Evolutionary conservation across 2,113 vertebrate genomes (phyloP).

Genomic region (Mellivora capensis): DNA sequence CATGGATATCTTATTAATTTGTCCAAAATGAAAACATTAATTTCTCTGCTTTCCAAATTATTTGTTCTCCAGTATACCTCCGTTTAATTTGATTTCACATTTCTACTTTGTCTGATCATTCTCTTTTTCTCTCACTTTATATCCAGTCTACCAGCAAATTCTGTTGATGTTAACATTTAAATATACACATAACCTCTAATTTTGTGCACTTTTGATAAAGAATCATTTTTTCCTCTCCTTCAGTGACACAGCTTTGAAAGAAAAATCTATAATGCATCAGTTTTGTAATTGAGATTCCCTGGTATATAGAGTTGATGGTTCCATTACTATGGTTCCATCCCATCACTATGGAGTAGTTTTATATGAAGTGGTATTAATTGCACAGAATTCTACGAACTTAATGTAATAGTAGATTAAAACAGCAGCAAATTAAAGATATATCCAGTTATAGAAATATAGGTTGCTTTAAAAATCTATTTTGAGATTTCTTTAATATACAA

Average conservation of each 20-base stretch:
- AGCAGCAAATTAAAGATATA: background rate
- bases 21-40: background rate
- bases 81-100: background rate
- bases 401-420: background rate
- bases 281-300: background rate
- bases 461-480: background rate
- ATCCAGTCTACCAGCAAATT: background rate
- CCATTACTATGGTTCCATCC: background rate
- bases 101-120: background rate
- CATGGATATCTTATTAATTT: background rate
- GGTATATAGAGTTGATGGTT: background rate
- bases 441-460: background rate
- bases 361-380: background rate
- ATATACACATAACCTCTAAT: background rate
- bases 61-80: background rate
- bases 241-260: background rate
- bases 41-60: background rate
- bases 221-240: background rate
- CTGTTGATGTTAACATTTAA: background rate
- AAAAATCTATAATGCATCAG: background rate
- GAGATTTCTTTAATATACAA: background rate
- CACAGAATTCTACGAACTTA: background rate
- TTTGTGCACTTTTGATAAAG: background rate
- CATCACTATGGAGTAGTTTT: background rate
- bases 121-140: background rate